Evolutionary conservation across 2,797 vertebrate genomes (phyloP), one percentile per base, ranked within the genome.

Genomic region (Galaxias olidus): DNA sequence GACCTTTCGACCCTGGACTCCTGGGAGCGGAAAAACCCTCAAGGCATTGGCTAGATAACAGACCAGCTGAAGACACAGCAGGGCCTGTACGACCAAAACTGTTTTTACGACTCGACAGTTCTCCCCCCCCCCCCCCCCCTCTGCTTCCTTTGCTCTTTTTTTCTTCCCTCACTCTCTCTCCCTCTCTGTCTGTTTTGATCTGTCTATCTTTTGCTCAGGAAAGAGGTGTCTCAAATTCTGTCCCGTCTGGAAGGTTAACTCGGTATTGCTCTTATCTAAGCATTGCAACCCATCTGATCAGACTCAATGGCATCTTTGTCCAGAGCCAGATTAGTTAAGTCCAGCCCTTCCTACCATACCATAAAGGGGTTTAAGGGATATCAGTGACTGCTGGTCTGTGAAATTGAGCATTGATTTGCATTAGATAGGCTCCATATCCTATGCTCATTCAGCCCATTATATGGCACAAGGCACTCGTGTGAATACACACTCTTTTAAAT

Each of bases 1-100:
- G 90, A 87, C 90, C 90, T 86, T 74, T 86, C 72, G 68, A 86
- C 91, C 81, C 49, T 20, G 1, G 63, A 40, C 65, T 80, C 73
- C 58, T 54, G 58, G 66, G 76, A 76, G 74, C 73, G 74, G 75
- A 84, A 69, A 73, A 19, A 55, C 68, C 87, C 80, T 43, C 46
- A 74, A 79, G 86, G 78, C 47, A 53, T 63, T 71, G 72, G 45
- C 68, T 63, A 56, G 53, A 68, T 71, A 78, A 81, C 59, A 64
- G 69, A 53, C 14, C 63, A 49, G 45, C 10, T 17, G 57, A 13
- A 11, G 20, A 10, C 20, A 30, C 30, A 53, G 46, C 46, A 1
- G 43, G 14, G 3, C 58, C 41, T 73, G 71, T 64, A 73, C 71
- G 41, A 73, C 63, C 63, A 69, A 61, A 45, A 40, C 42, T 54